Evolutionary conservation across 2,113 vertebrate species (phyloP).

Genomic region (Leptocoma aspasia): DNA sequence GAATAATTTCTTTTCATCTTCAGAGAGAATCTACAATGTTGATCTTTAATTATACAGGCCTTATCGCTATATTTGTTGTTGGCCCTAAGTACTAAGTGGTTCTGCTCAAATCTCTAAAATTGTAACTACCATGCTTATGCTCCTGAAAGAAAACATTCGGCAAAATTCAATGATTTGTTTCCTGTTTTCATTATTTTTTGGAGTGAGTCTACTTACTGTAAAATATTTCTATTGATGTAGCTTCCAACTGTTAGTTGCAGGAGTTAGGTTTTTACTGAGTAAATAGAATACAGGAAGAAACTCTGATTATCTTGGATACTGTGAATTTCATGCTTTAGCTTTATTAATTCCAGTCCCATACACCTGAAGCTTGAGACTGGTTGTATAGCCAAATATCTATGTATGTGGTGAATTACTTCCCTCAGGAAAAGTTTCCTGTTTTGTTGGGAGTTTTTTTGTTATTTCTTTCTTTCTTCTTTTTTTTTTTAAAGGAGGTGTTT

Average conservation of each 20-base stretch:
- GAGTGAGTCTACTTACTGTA: neutral
- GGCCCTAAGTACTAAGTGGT: neutral
- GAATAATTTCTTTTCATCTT: neutral
- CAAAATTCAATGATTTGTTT: neutral
- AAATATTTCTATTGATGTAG: neutral
- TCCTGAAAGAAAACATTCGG: neutral
- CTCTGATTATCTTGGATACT: slow-evolving; percentile 9
- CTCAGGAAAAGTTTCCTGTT: neutral
- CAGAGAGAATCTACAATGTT: neutral
- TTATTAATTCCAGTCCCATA: slow-evolving; percentile 4
- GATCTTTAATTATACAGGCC: neutral
- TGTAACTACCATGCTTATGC: neutral
- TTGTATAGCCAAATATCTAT: neutral
- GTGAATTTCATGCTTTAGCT: slow-evolving; percentile 23
- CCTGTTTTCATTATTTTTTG: neutral
- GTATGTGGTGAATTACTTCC: neutral
- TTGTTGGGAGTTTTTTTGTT: neutral
- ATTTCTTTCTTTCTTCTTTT: neutral
- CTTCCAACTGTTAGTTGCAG: slow-evolving; percentile 6
- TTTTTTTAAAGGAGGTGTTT: neutral
- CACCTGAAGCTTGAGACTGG: slow-evolving; percentile 30
- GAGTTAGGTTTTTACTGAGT: neutral
- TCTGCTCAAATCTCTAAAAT: neutral
- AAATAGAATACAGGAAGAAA: slow-evolving; percentile 39
- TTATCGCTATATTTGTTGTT: neutral